Evolutionary conservation across 2,888 invertebrate genomes (phyloP), one percentile per base, ranked within the genome.

Genomic region (Teleogryllus oceanicus): DNA sequence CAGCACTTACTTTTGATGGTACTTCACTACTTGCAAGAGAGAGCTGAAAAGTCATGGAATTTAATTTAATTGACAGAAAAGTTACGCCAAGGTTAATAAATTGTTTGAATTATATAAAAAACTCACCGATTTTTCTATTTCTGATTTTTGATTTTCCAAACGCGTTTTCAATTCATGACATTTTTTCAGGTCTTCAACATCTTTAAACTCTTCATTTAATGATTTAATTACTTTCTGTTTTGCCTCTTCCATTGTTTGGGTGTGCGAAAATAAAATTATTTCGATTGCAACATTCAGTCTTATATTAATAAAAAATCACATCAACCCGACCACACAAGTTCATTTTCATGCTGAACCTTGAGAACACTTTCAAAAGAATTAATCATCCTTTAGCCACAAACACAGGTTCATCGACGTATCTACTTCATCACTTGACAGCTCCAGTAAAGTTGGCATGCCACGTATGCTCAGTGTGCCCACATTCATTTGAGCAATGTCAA

Each of bases 1-100:
- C 90, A n/a, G 89, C 87, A 83, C 91, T 89, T 75, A 93, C 88
- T 84, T 90, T 91, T 20, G 91, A 90, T 3, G 91, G 90, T n/a
- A 91, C 91, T 84, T 92, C 90, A 83, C 89, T 88, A 83, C 91
- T 92, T 18, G 89, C 90, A 84, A 91, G 86, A 83, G 91, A 90
- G 50, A 94, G 85, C 93, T 94, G 84, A 49, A 87, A 83, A 84
- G 83, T 81, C 81, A 50, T 79, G 80, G n/a, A 62, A 77, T 75
- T 51, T 78, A 37, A 51, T 51, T 74, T 62, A 80, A 62, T 74
- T 76, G 78, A 79, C 77, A 76, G 76, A 13, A 78, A 37, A 37
- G 37, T 37, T n/a, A 12, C 62, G 11, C 2, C 37, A 24, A 50
- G 49, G 78, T 77, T 80, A 79, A 77, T 62, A 50, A 37, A 37